A percentile compares a stretch with the other conserved stretches of the same genome.
phyloP scores from a whole-genome alignment of 2,797 vertebrate species.

The Pseudochirops corinnae region DNA sequence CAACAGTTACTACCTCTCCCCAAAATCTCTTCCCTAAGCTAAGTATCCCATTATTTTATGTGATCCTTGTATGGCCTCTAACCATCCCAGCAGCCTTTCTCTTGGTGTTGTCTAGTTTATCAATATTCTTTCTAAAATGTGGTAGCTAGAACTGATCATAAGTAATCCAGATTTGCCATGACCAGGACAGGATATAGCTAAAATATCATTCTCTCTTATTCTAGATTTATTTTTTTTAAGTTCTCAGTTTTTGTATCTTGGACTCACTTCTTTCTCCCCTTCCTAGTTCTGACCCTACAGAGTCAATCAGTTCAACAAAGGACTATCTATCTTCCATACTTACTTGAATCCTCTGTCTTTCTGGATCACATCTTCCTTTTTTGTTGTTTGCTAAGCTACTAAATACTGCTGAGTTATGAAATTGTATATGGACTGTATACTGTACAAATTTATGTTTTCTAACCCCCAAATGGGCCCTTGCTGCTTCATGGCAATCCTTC shows the following conservation, averaged over 20 bases:
- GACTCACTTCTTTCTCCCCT: not conserved
- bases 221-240: not conserved
- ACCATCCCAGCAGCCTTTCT: not conserved
- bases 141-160: not conserved
- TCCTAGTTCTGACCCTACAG: not conserved
- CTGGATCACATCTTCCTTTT: not conserved
- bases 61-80: not conserved
- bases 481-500: not conserved
- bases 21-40: not conserved
- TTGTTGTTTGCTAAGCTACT: not conserved
- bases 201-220: not conserved
- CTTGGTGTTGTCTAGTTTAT: not conserved
- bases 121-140: not conserved
- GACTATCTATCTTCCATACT: not conserved
- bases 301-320: not conserved
- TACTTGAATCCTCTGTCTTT: not conserved
- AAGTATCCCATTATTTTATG: not conserved
- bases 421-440: not conserved
- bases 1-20: not conserved
- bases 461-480: not conserved
- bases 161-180: too few relatives aligned
- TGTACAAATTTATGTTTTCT: not conserved
- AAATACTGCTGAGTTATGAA: not conserved
- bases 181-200: too few relatives aligned
- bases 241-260: not conserved